A percentile compares a stretch with the other conserved stretches of the same genome.
phyloP scores from a whole-genome alignment of 2,113 vertebrate species.

The Antechinus stuartii region DNA sequence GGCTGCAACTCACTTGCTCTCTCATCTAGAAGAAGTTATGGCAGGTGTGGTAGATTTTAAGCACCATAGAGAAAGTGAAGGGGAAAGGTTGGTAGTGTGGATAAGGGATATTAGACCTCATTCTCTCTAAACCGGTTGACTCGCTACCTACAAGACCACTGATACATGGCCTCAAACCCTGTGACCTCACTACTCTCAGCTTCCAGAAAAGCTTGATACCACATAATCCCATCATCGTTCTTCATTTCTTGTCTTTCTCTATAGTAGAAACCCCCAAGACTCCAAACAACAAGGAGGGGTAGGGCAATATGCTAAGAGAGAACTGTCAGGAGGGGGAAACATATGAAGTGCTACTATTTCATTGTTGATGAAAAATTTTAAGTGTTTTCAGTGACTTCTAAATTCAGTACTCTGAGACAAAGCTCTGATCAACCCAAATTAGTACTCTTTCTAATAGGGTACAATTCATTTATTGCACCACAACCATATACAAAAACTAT shows the following conservation, averaged over 20 bases:
- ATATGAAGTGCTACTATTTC: background rate
- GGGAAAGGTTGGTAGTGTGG: background rate
- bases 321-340: background rate
- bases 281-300: background rate
- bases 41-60: background rate
- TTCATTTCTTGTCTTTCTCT: background rate
- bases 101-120: background rate
- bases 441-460: background rate
- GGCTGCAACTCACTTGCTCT: background rate
- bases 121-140: background rate
- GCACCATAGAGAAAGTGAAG: background rate
- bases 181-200: background rate
- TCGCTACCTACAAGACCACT: background rate
- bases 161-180: background rate
- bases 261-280: background rate
- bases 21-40: background rate
- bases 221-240: background rate
- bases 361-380: background rate
- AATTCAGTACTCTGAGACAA: background rate
- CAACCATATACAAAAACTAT: background rate
- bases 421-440: background rate
- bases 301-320: background rate
- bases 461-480: background rate
- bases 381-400: background rate
- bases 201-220: background rate